A percentile compares a stretch with the other conserved stretches of the same genome.
These are phyloP conservation scores for Gallirallus australis DNA, from an alignment of 2,797 vertebrate species.

Conservation along the genomic window DNA sequence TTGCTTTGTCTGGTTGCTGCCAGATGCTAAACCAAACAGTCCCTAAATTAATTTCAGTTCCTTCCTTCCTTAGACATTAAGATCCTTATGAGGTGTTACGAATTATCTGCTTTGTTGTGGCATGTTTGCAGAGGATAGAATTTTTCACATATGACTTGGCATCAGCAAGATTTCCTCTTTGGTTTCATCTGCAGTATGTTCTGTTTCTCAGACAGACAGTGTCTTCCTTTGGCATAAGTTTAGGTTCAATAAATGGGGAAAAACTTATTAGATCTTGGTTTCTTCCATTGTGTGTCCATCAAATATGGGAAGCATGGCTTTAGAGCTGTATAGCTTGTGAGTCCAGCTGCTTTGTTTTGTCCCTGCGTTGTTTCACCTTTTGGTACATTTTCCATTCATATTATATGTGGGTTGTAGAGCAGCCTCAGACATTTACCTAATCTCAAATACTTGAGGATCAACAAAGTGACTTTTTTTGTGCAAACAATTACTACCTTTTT, in stretches of 20 bases:
- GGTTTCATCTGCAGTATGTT: neutral
- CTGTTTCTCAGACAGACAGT: neutral
- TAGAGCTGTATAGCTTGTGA: neutral
- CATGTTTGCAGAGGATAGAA: neutral
- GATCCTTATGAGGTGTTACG: neutral
- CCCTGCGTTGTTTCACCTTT: neutral
- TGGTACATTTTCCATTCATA: neutral
- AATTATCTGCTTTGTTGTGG: slow-evolving; percentile 31
- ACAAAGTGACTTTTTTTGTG: neutral
- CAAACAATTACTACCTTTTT: neutral
- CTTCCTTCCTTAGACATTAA: slow-evolving; percentile 10
- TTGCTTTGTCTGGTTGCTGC: slow-evolving; percentile 20
- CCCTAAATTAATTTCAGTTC: slow-evolving; percentile 43
- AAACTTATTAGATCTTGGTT: neutral
- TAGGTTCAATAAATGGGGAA: neutral
- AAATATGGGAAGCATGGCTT: neutral
- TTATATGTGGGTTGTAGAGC: neutral
- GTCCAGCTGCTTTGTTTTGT: neutral
- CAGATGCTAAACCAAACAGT: slow-evolving; percentile 30
- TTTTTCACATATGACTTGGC: slow-evolving; percentile 10
- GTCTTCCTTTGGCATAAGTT: neutral
- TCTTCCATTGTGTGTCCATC: neutral
- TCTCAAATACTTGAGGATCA: neutral
- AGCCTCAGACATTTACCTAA: neutral
- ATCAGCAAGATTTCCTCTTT: neutral